phyloP scores from a whole-genome alignment of 2,113 vertebrate genomes.

The Semnornis frantzii region DNA sequence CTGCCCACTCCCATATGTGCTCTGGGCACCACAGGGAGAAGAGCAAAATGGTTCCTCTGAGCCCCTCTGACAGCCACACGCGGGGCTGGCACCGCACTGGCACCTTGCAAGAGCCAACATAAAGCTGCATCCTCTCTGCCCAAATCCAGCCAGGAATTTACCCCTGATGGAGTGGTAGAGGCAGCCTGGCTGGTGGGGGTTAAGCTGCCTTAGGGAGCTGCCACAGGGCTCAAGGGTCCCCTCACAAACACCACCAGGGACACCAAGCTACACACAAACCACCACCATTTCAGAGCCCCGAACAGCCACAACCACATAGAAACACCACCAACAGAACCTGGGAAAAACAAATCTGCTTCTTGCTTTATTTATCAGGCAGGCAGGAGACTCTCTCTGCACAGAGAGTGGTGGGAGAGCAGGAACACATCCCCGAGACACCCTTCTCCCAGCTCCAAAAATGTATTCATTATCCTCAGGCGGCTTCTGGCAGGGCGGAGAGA shows the following conservation, averaged over 20 bases:
- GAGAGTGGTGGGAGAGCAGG: background rate
- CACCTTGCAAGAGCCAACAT: rapidly evolving
- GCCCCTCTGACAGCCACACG: rapidly evolving
- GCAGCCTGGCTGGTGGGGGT: background rate
- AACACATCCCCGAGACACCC: background rate
- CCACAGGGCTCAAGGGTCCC: background rate
- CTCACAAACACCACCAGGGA: background rate
- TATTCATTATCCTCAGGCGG: slow-evolving; percentile 23
- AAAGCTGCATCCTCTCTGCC: background rate
- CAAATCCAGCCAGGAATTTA: background rate
- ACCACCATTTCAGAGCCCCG: background rate
- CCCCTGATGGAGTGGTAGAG: background rate
- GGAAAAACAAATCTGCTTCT: background rate
- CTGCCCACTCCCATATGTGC: background rate
- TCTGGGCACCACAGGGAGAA: rapidly evolving
- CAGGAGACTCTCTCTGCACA: background rate
- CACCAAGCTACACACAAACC: rapidly evolving
- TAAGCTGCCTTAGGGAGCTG: rapidly evolving
- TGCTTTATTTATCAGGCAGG: background rate
- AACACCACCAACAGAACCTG: background rate
- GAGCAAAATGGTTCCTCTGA: background rate
- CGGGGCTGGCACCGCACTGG: rapidly evolving
- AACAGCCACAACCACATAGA: background rate
- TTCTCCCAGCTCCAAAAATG: background rate
- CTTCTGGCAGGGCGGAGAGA: slow-evolving; percentile 19